Evolutionary conservation across 2,888 invertebrate species (phyloP).

Genomic region (Parnassius glacialis): DNA sequence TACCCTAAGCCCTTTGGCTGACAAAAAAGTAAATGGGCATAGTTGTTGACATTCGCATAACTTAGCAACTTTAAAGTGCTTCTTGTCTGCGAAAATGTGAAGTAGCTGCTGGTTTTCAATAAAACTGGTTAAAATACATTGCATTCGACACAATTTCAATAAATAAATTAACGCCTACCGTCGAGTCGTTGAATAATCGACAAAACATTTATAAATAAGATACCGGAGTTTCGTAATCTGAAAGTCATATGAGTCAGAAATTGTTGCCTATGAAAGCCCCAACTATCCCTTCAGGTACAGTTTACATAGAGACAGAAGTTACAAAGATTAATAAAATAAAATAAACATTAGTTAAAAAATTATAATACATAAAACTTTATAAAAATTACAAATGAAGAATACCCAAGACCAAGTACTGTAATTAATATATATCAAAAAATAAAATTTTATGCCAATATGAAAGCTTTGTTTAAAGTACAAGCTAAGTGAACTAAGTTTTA

Average conservation of each 20-base stretch:
- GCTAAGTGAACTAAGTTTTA: no score
- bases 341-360: no score
- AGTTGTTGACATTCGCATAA: not conserved
- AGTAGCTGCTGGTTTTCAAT: not conserved
- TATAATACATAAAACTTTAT: no score
- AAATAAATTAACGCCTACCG: slow-evolving; percentile 3
- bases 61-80: not conserved
- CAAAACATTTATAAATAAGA: not conserved
- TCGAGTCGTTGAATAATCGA: slow-evolving; percentile 1
- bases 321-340: slow-evolving; percentile 2
- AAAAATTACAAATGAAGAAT: no score
- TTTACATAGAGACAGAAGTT: not conserved
- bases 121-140: slow-evolving; percentile 5
- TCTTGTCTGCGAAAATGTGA: not conserved
- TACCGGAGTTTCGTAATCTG: slow-evolving; percentile 5
- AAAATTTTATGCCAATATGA: no score
- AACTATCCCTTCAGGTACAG: no score
- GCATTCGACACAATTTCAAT: not conserved
- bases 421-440: no score
- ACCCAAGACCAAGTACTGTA: no score
- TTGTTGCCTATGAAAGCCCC: not conserved
- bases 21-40: not conserved
- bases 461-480: no score
- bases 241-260: slow-evolving; percentile 4
- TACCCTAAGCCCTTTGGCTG: not conserved